Evolutionary conservation across 2,113 vertebrate species (phyloP).

Genomic region (Columba janthina): DNA sequence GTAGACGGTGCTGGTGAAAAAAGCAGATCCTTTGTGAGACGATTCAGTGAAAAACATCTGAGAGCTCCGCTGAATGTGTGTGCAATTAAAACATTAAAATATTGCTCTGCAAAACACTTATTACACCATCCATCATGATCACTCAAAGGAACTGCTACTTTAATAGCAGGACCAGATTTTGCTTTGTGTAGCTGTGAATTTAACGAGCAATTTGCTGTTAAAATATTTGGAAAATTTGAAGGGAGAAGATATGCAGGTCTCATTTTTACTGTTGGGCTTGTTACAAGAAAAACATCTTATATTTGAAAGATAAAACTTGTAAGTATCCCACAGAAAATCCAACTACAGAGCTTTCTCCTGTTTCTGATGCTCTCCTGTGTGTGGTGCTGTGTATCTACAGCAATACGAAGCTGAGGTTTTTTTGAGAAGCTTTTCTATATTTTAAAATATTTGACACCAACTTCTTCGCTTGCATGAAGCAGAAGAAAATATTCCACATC

Average conservation of each 20-base stretch:
- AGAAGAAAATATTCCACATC: background rate
- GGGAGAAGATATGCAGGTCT: background rate
- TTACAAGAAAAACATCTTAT: background rate
- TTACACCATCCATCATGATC: background rate
- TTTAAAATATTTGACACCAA: background rate
- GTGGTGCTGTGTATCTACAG: constrained; percentile 60
- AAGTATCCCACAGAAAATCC: background rate
- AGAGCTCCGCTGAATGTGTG: background rate
- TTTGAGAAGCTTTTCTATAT: background rate
- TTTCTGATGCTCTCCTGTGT: constrained; percentile 44
- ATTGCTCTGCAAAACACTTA: background rate
- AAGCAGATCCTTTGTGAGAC: background rate
- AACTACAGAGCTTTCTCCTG: background rate
- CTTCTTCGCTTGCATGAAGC: background rate
- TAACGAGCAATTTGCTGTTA: constrained; percentile 11
- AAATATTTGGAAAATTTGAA: background rate
- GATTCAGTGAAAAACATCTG: background rate
- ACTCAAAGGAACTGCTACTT: background rate
- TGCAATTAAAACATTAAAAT: constrained; percentile 3
- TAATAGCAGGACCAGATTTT: background rate
- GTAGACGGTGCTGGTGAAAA: background rate
- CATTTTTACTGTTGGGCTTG: background rate
- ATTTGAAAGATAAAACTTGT: background rate
- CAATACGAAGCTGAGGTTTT: background rate
- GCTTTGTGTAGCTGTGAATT: background rate